Evolutionary conservation across 2,888 invertebrate genomes (phyloP), one percentile per base, ranked within the genome.

Genomic region (Metalampra italica): DNA sequence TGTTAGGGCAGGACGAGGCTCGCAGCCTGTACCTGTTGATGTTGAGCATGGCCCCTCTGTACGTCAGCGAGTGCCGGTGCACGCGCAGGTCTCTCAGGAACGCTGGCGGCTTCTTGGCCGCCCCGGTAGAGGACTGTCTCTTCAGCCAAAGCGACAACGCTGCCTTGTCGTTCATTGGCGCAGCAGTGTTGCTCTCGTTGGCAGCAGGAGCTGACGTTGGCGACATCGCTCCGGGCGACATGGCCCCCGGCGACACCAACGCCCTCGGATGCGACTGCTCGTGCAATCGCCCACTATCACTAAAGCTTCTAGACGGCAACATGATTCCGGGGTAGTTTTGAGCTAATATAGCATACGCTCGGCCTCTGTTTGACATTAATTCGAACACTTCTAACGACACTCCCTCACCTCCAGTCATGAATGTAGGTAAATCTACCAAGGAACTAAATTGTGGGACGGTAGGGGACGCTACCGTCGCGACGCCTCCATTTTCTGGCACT

Each of bases 1-100:
- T 96, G 77, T 97, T 96, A 0, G 97, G 97, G 71, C 97, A 97
- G 50, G 97, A 97, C 9, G 95, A 96, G 0, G 97, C 96, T 54
- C 95, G 89, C 45, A 96, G 87, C 43, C 95, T 90, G 78, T 96
- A 96, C 44, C 95, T 86, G 67, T 93, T 95, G 64, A 96, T 94
- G 74, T 96, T 95, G 50, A 96, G 82, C 94, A 96, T 96, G 0
- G 96, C 96, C 15, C 96, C 96, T 54, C 96, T 90, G 68, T 96
- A 96, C 1, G 96, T 96, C 47, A 96, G 86, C 41, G 95, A 95
- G 66, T 95, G 93, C 47, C 95, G 85, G 66, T 95, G 95, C 55
- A 95, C 90, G 50, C 94, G 81, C 56, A 95, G 75, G 71, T 95
- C 94, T 68, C 93, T 93, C 46, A 95, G 85, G 77, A 93, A 94